These are phyloP conservation scores for Rhabditoides inermis DNA, from an alignment of 2,888 invertebrate species.

Conservation along the genomic window DNA sequence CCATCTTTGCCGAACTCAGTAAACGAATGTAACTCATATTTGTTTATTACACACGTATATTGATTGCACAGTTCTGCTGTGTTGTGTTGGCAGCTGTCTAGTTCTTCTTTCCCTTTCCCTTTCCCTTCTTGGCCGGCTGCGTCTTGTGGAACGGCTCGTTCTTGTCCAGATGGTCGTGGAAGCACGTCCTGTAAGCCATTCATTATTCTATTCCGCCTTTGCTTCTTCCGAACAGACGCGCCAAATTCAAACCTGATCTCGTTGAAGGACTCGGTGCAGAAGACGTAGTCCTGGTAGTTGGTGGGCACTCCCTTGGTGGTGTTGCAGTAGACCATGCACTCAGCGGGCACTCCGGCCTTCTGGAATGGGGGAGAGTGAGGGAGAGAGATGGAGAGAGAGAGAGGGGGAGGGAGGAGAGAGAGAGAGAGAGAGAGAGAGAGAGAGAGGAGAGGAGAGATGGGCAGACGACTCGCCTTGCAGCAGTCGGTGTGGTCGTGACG, in stretches of 20 bases:
- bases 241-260: slow-evolving; percentile 23
- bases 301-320: slow-evolving; percentile 50
- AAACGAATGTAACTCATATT: too few species aligned
- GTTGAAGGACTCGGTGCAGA: slow-evolving; percentile 49
- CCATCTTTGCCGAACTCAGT: too few species aligned
- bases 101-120: too few species aligned
- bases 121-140: too few species aligned
- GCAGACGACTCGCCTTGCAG: slow-evolving; percentile 6
- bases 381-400: neutral
- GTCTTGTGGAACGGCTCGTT: slow-evolving; percentile 26
- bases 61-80: too few species aligned
- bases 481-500: slow-evolving; percentile 36
- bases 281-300: slow-evolving; percentile 48
- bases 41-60: too few species aligned
- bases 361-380: slow-evolving; percentile 2
- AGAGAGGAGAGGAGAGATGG: slow-evolving; percentile 1
- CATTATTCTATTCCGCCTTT: too few species aligned
- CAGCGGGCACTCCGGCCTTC: slow-evolving; percentile 41
- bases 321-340: slow-evolving; percentile 48
- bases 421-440: neutral
- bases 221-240: too few species aligned
- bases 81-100: too few species aligned
- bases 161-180: slow-evolving; percentile 46
- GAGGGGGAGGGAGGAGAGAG: neutral
- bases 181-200: slow-evolving; percentile 30